Base-by-base conservation (phyloP, 2,113 vertebrate genomes). In the Passer montanus region DNA sequence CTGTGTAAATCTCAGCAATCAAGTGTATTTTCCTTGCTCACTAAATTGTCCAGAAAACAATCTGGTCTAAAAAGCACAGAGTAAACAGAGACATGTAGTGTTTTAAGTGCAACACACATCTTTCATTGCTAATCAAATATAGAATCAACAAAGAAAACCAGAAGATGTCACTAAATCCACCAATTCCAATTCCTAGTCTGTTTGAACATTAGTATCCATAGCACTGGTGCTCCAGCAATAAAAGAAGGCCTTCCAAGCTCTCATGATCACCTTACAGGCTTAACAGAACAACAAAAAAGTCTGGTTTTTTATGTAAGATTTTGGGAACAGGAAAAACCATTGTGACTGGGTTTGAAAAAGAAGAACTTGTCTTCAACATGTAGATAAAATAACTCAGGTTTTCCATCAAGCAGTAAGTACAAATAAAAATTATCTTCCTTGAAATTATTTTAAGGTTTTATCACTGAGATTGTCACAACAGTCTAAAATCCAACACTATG, bases 391-490 rank as follows among this genome's bases (percentile, higher is more conserved):
- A n/a, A 49, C 26, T 50, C 15, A 30, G 43, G 28, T 75, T 84
- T 95, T 82, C 66, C 43, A 75, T 16, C 13, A 56, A 68, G 62
- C 35, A 81, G 15, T 43, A 47, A 41, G 26, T 28, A 46, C 27
- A 72, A 64, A 60, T 24, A 3, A 89, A 89, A 56, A 66, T 78
- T 79, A 78, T 37, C 31, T 50, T 78, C 5, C 41, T 44, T 31
- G 53, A 46, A 64, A 79, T 80, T 84, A 70, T 92, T 94, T 88
- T 76, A 76, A 75, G 68, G 77, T 78, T 84, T 53, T 46, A 27
- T 62, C 74, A 52, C 53, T 91, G 87, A 55, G 33, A 84, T 46
- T 94, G 75, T 90, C 84, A 90, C 76, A 95, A 82, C 33, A 87
- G 50, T 22, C 58, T 63, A 84, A 69, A 94, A 85, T 44, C n/a